Base-by-base conservation (phyloP, 2,888 invertebrate genomes). In the Melanchra persicariae region DNA sequence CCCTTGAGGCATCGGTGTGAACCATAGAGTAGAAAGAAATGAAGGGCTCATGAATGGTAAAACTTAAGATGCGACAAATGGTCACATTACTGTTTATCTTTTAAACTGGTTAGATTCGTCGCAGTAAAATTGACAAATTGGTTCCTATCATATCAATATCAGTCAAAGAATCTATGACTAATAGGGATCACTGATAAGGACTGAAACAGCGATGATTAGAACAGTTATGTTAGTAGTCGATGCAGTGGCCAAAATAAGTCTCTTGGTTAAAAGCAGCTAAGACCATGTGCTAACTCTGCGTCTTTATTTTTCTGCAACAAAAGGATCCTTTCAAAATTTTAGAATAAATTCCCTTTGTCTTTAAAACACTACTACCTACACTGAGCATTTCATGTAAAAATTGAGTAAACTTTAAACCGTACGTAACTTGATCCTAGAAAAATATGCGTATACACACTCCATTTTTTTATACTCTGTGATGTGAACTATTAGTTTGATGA, bases 1-100 rank as follows among this genome's bases (percentile, higher is more conserved):
- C 88, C 85, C 84, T 77, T 84, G 83, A 81, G 77, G 74, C 64
- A 59, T 76, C 65, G 62, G 79, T 76, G 81, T 71, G 62, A 69
- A 69, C 73, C 77, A 62, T 10, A 34, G 59, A 79, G 62, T 24
- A 78, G 26, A n/a, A 62, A 49, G 24, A 5, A 65, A 74, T 66
- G 79, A 51, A 78, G 34, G 8, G 40, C n/a, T 65, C 22, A 69
- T 26, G 30, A 37, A n/a, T 8, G 24, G 43, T 3, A 15, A 22
- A 45, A 63, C 5, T 19, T 40, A 7, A n/a, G 1, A 47, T 0
- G 2, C 2, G 34, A 22, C 17, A 17, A 22, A 8, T 26, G 1
- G 15, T 15, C 1, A 26, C 1, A 24, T 5, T 19, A 45, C 6
- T 15, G 19, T 37, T 37, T 43, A 19, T 19, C 45, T 45, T 45